phyloP scores from a whole-genome alignment of 2,797 vertebrate genomes.

The Carcharodon carcharias region DNA sequence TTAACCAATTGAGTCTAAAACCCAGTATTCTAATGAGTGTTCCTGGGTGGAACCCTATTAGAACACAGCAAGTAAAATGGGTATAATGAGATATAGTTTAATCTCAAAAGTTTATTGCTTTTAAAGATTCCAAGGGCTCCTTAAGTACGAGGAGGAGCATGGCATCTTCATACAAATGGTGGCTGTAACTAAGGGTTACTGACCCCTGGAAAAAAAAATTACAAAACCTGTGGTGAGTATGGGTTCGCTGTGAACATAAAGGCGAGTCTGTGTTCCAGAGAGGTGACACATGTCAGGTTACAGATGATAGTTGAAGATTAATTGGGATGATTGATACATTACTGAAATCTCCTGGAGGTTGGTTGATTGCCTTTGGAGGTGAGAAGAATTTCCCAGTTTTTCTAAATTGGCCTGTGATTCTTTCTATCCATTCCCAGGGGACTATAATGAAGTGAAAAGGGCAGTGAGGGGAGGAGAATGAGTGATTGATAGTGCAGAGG shows the following conservation, averaged over 20 bases:
- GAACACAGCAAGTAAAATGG: neutral
- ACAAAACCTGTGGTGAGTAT: neutral
- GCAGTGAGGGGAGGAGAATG: neutral
- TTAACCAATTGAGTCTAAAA: neutral
- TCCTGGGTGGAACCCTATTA: neutral
- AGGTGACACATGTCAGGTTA: neutral
- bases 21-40: neutral
- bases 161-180: neutral
- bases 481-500: neutral
- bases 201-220: neutral
- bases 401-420: neutral
- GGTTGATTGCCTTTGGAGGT: neutral
- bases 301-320: neutral
- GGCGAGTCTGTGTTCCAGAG: neutral
- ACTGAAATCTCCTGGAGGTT: neutral
- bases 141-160: neutral
- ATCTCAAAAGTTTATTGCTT: neutral
- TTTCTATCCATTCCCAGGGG: neutral
- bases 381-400: neutral
- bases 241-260: neutral
- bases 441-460: neutral
- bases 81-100: neutral
- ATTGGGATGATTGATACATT: neutral
- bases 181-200: neutral
- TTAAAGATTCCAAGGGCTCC: neutral